Base-by-base conservation (phyloP, 2,113 vertebrate genomes). In the Chrysemys picta region DNA sequence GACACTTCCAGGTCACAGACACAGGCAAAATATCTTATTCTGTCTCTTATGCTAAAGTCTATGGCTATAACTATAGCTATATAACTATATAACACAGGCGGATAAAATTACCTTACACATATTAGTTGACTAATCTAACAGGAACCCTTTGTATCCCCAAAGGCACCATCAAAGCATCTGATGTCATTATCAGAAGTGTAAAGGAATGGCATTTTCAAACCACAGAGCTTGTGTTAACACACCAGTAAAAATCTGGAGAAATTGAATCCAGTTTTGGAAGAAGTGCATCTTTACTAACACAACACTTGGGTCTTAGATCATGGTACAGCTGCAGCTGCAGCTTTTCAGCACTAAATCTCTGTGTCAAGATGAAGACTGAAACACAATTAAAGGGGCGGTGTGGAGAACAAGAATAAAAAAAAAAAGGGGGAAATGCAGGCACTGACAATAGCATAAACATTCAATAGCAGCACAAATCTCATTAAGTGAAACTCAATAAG, bases 71-170 rank as follows among this genome's bases (percentile, higher is more conserved):
- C 86, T 87, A 42, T 42, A 42, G 42, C 42, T 42, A 42, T 42
- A 42, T 42, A 42, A 42, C 42, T 42, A 42, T 42, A 42, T 42
- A 42, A 42, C 88, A 87, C 16, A 84, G 13, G 31, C 88, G 25
- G 86, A n/a, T 22, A 92, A 85, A 95, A 89, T 88, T 89, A 5
- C 69, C 69, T 14, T 59, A 84, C 22, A 12, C 24, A 42, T 89
- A 87, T 96, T 90, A 87, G 83, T 93, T 14, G 87, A 35, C 59
- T 94, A 14, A 10, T 92, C 35, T 96, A 81, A 53, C 87, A 93
- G 75, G 57, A 93, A 54, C 16, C 10, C 89, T 85, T 80, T 90
- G 49, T 90, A 17, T 90, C 80, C 76, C 89, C 25, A 82, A 62
- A 80, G 50, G 54, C 31, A 2, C 13, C 83, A 65, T 13, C 3